phyloP scores from a whole-genome alignment of 2,888 invertebrate genomes.

The Syrphus vitripennis region DNA sequence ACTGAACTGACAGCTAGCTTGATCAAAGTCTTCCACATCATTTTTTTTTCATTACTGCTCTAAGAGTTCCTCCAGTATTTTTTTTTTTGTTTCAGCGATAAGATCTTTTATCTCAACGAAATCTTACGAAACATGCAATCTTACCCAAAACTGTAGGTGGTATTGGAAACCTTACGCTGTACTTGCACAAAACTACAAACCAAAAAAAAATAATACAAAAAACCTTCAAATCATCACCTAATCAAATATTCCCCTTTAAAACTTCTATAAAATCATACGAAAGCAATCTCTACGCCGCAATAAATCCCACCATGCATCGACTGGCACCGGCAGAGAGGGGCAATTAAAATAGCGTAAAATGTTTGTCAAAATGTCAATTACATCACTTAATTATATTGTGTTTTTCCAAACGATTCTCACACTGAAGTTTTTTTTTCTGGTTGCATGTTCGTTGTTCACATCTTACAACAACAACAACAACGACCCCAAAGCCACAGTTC shows the following conservation, averaged over 20 bases:
- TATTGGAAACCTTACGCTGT: not conserved
- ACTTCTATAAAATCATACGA: not conserved
- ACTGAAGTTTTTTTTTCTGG: not conserved
- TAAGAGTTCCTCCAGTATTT: no score
- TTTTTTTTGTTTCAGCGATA: no score
- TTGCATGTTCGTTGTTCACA: slow-evolving; percentile 5
- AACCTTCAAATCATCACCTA: not conserved
- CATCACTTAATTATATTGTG: slow-evolving; percentile 51
- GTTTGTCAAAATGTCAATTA: slow-evolving; percentile 66
- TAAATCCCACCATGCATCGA: not conserved
- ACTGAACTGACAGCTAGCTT: no score
- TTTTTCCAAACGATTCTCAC: slow-evolving; percentile 23
- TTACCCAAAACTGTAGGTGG: not conserved
- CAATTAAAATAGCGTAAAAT: slow-evolving; percentile 58
- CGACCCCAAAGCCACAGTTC: slow-evolving; percentile 18
- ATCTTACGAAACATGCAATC: not conserved
- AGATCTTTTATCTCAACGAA: no score
- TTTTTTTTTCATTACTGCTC: no score
- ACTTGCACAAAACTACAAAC: not conserved
- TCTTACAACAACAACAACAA: not conserved
- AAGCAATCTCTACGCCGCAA: not conserved
- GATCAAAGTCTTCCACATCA: no score
- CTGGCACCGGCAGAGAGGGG: not conserved
- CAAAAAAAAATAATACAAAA: not conserved
- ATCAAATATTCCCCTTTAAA: not conserved